A percentile compares a stretch with the other conserved stretches of the same genome.
These are phyloP conservation scores for Hofmannophila pseudospretella DNA, from an alignment of 2,888 invertebrate species.

Conservation along the genomic window DNA sequence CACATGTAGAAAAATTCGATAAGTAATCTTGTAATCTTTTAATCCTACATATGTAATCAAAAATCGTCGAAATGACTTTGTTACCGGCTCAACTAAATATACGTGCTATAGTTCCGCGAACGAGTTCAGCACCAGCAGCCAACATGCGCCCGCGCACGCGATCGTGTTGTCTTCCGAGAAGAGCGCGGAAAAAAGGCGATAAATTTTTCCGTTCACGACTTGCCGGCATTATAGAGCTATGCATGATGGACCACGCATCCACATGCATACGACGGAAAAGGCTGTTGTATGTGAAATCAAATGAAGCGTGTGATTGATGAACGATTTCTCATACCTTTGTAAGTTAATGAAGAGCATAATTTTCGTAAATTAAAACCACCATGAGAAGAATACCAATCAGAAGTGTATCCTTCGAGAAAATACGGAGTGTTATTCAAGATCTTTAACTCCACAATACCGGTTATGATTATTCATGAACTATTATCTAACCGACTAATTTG, in stretches of 20 bases:
- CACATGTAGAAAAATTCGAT: too few relatives aligned
- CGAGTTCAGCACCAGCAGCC: neutral
- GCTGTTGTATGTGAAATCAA: too few relatives aligned
- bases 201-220: conserved; percentile 7
- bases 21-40: too few relatives aligned
- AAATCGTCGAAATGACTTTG: neutral
- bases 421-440: conserved; percentile 2
- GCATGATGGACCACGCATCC: neutral
- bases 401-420: neutral
- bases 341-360: too few relatives aligned
- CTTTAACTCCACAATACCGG: conserved; percentile 5
- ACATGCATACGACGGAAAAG: too few relatives aligned
- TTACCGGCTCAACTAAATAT: neutral
- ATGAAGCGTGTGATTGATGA: too few relatives aligned
- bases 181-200: conserved; percentile 7
- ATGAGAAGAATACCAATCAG: too few relatives aligned
- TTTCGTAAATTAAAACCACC: too few relatives aligned
- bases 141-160: conserved; percentile 28
- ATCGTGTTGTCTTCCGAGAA: conserved; percentile 38
- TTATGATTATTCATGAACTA: conserved; percentile 48
- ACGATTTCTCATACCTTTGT: too few relatives aligned
- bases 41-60: too few relatives aligned
- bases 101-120: neutral
- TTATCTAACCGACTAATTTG: conserved; percentile 56
- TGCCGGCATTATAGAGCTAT: neutral